These are phyloP conservation scores for Arothron firmamentum DNA, from an alignment of 2,113 vertebrate species.

Conservation along the genomic window DNA sequence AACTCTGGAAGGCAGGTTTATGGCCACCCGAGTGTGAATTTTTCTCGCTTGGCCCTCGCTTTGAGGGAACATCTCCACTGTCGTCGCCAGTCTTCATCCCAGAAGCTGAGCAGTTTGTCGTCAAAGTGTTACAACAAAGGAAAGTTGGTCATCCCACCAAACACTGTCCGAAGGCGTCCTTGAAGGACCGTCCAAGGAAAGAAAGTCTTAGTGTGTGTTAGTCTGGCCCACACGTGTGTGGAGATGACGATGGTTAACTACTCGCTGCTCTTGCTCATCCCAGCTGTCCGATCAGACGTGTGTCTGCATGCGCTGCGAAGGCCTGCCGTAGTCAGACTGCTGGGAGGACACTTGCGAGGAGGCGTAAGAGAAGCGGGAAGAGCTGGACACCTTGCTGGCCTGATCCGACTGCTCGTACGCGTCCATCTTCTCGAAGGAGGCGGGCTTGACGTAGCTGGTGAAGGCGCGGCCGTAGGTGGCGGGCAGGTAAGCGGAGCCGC, in stretches of 20 bases:
- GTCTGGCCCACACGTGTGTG: constrained; percentile 47
- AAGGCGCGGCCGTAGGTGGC: constrained; percentile 84
- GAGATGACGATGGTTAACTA: constrained; percentile 37
- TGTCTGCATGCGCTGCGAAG: constrained; percentile 88
- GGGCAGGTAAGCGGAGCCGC: constrained; percentile 79
- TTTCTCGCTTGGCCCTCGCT: constrained; percentile 28
- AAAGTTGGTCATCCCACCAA: constrained; percentile 39
- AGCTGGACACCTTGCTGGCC: constrained; percentile 78
- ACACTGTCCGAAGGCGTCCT: constrained; percentile 45
- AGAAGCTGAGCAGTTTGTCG: constrained; percentile 30
- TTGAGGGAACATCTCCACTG: constrained; percentile 41
- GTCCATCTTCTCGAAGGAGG: constrained; percentile 81
- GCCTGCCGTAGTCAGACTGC: constrained; percentile 79
- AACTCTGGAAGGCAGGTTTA: constrained; percentile 61
- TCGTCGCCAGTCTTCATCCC: constrained; percentile 42
- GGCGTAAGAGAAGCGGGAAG: constrained; percentile 83
- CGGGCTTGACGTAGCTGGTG: constrained; percentile 82
- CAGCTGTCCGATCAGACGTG: constrained; percentile 80
- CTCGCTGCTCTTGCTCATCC: constrained; percentile 28
- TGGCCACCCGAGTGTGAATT: constrained; percentile 38
- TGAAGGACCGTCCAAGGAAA: constrained; percentile 42
- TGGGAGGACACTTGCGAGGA: constrained; percentile 81
- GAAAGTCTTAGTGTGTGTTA: constrained; percentile 58
- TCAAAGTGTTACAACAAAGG: constrained; percentile 38
- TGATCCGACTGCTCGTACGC: constrained; percentile 78